Percentiles rank a stretch among this genome's conserved stretches.
These are phyloP conservation scores for Drosophila mimetica DNA, from an alignment of 2,888 invertebrate species.

Conservation along the genomic window DNA sequence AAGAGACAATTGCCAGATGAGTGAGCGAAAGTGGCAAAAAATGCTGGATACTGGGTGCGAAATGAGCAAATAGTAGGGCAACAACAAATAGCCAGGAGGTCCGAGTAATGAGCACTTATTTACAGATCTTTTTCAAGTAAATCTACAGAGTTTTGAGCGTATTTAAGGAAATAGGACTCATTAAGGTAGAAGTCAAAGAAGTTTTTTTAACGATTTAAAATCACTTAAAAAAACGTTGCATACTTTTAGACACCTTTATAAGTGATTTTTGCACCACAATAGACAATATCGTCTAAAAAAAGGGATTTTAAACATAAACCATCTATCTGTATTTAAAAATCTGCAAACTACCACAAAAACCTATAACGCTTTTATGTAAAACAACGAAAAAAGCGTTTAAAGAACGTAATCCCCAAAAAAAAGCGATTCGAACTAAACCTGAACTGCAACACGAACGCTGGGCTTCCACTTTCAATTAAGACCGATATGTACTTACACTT, in stretches of 20 bases:
- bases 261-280: no score
- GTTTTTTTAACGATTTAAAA: no score
- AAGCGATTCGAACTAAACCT: constrained; percentile 11
- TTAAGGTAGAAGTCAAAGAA: no score
- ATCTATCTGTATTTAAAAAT: no score
- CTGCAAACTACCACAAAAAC: not conserved
- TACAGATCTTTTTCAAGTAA: not conserved
- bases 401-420: constrained; percentile 2
- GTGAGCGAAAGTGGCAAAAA: constrained; percentile 6
- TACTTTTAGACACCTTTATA: not conserved
- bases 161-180: not conserved
- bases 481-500: constrained; percentile 37
- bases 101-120: constrained; percentile 1
- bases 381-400: not conserved
- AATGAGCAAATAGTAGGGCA: constrained; percentile 33
- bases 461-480: constrained; percentile 42
- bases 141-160: no score
- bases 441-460: constrained; percentile 3
- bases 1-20: constrained; percentile 45
- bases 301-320: no score
- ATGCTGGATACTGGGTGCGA: not conserved
- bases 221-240: not conserved
- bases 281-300: no score
- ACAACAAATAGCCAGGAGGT: constrained; percentile 24
- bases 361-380: not conserved